Evolutionary conservation across 1,140 invertebrate genomes (phyloP).

Genomic region (Antheraea mylitta): DNA sequence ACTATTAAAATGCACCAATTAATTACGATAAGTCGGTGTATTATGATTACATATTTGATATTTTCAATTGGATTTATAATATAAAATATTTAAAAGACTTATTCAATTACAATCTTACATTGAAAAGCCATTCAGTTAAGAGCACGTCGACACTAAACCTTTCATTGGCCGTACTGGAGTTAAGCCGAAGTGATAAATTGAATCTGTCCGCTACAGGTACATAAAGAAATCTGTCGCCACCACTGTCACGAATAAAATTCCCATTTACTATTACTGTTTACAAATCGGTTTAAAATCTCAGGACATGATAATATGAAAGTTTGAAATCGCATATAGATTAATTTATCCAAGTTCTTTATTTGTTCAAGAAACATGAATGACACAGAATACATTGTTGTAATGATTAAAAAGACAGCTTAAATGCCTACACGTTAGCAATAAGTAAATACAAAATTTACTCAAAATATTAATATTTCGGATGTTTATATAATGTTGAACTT

Average conservation of each 20-base stretch:
- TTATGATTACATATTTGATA: too few species aligned
- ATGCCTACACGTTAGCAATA: too few species aligned
- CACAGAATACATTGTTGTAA: too few species aligned
- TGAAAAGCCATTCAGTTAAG: constrained; percentile 16
- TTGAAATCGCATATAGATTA: background rate
- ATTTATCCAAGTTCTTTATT: background rate
- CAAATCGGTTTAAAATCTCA: background rate
- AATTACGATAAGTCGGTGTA: too few species aligned
- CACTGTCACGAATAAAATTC: constrained; percentile 1
- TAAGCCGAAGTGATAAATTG: constrained; percentile 14
- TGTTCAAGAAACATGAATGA: too few species aligned
- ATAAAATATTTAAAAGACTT: background rate
- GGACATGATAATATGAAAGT: background rate
- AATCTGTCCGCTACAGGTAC: constrained; percentile 17
- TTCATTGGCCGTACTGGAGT: constrained; percentile 4
- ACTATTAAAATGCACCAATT: too few species aligned
- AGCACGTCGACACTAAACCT: constrained; percentile 14
- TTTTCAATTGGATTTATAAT: background rate
- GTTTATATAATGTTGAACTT: too few species aligned
- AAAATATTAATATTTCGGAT: too few species aligned
- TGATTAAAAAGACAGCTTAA: too few species aligned
- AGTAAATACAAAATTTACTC: too few species aligned
- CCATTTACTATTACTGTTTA: background rate
- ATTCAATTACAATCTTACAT: background rate
- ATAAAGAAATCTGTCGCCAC: constrained; percentile 6